A percentile compares a stretch with the other conserved stretches of the same genome.
Evolutionary conservation across 1,140 invertebrate genomes (phyloP).

Genomic region (Bombus picipes): DNA sequence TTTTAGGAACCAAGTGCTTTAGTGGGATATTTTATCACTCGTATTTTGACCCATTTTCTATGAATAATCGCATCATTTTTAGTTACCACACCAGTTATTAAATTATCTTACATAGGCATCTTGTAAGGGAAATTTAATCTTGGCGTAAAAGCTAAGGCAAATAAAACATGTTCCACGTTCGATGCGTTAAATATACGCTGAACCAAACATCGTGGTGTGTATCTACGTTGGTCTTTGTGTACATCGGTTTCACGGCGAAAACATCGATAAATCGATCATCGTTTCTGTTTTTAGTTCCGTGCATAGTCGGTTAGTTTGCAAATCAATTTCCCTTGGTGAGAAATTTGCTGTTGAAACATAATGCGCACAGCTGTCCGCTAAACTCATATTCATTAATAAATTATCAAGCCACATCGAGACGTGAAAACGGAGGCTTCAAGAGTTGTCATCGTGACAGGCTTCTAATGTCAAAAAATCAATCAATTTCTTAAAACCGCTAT

Average conservation of each 20-base stretch:
- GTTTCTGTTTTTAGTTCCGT: slow-evolving; percentile 31
- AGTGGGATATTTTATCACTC: neutral
- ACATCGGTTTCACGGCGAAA: slow-evolving; percentile 44
- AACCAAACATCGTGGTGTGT: slow-evolving; percentile 20
- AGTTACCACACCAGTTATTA: neutral
- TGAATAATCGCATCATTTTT: neutral
- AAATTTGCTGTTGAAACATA: neutral
- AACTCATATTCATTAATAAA: slow-evolving; percentile 20
- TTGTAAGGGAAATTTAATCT: neutral
- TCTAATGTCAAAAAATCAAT: neutral
- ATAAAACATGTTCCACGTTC: neutral
- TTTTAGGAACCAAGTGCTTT: neutral
- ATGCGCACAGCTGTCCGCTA: neutral
- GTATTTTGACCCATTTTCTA: neutral
- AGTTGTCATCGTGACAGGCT: neutral
- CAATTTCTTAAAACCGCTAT: neutral
- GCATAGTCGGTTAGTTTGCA: slow-evolving; percentile 23
- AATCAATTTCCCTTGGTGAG: slow-evolving; percentile 27
- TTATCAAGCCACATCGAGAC: neutral
- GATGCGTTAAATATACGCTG: slow-evolving; percentile 40
- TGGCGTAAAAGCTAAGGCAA: neutral
- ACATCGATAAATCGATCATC: slow-evolving; percentile 58
- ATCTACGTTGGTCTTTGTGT: neutral
- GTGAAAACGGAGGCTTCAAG: too few species aligned
- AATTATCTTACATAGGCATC: neutral